phyloP scores from a whole-genome alignment of 2,113 vertebrate species.

The Onychostruthus taczanowskii region DNA sequence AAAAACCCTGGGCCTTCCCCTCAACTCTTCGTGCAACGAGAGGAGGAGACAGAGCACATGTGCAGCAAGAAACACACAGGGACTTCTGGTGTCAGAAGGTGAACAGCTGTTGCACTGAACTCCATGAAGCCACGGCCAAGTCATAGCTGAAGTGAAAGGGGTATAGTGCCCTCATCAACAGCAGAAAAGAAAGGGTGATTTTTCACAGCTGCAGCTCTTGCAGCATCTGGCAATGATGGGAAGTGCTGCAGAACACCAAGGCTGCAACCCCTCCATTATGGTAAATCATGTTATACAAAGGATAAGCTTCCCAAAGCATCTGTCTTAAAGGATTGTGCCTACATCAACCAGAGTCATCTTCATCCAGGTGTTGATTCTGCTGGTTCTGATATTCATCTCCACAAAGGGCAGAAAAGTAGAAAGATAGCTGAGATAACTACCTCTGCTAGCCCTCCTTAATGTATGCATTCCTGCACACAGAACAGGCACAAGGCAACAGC shows the following conservation, averaged over 20 bases:
- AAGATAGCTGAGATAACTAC: neutral
- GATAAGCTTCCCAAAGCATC: neutral
- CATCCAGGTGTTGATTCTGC: neutral
- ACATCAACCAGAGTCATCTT: neutral
- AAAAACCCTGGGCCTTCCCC: neutral
- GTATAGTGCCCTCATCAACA: neutral
- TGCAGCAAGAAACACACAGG: neutral
- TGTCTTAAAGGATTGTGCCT: neutral
- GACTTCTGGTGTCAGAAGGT: neutral
- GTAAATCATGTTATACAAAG: neutral
- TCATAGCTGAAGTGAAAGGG: neutral
- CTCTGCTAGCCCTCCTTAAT: neutral
- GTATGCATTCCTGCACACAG: neutral
- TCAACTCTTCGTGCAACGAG: neutral
- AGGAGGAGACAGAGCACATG: neutral
- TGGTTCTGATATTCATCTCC: neutral
- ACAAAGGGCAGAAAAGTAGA: neutral
- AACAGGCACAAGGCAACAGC: neutral
- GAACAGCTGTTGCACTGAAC: constrained; percentile 3
- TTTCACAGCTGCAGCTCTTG: constrained; percentile 38
- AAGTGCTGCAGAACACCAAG: neutral
- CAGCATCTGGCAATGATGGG: neutral
- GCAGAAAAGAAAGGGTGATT: neutral
- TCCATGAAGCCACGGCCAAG: neutral
- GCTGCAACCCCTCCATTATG: neutral